These are phyloP conservation scores for Rhamphomyia laevipes DNA, from an alignment of 2,888 invertebrate species.

Conservation along the genomic window DNA sequence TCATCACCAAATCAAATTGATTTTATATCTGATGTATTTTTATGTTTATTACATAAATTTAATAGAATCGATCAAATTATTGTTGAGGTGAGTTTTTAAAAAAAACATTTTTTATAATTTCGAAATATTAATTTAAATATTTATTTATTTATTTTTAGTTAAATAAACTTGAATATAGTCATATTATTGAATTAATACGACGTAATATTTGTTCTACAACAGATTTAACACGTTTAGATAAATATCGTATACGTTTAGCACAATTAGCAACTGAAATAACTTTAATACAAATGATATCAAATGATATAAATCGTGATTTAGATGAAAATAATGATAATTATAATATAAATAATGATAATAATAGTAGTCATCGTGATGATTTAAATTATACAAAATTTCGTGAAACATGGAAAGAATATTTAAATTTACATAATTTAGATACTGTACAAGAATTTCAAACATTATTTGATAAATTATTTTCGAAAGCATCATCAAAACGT, in stretches of 20 bases:
- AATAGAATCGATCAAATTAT: constrained; percentile 35
- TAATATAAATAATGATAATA: not conserved
- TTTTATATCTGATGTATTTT: constrained; percentile 48
- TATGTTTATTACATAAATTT: constrained; percentile 45
- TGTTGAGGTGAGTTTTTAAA: constrained; percentile 38
- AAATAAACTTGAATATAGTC: not conserved
- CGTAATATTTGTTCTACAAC: not conserved
- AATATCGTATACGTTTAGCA: constrained; percentile 7
- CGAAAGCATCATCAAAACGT: constrained; percentile 8
- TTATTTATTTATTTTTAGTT: not conserved
- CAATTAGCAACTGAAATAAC: constrained; percentile 7
- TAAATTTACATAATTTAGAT: not conserved
- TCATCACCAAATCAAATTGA: constrained; percentile 41
- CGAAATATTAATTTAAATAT: not conserved
- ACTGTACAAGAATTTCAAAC: constrained; percentile 6
- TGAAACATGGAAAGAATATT: not conserved
- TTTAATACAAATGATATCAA: not conserved
- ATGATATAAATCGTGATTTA: too few species aligned
- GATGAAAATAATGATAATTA: too few species aligned
- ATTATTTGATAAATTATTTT: constrained; percentile 9
- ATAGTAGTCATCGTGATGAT: not conserved
- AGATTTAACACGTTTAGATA: not conserved
- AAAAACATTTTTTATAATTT: not conserved
- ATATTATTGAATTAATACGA: constrained; percentile 2
- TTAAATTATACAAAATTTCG: not conserved